Evolutionary conservation across 2,113 vertebrate genomes (phyloP).

Genomic region (Pachycephala philippinensis): DNA sequence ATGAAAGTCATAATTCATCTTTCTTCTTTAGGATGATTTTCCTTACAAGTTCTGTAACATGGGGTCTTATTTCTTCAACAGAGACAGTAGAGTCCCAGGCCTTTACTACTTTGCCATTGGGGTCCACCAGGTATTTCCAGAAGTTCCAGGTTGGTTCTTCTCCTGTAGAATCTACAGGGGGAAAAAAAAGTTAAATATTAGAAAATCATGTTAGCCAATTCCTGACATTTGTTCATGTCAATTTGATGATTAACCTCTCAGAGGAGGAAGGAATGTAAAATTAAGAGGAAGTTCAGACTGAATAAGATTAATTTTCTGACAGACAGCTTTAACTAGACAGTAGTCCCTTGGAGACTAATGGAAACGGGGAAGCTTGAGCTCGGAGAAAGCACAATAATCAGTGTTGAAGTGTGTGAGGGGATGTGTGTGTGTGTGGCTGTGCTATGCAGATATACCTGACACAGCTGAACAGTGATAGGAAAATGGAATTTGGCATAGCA

Average conservation of each 20-base stretch:
- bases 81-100: conserved; percentile 87
- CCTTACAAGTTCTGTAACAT: conserved; percentile 85
- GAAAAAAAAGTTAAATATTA: background rate
- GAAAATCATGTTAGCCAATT: background rate
- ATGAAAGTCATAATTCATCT: conserved; percentile 82
- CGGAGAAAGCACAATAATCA: background rate
- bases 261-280: background rate
- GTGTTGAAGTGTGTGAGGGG: background rate
- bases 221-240: background rate
- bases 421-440: background rate
- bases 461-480: background rate
- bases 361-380: background rate
- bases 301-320: conserved; percentile 2
- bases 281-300: background rate
- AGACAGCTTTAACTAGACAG: background rate
- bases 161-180: conserved; percentile 78
- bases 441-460: background rate
- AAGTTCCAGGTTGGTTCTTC: conserved; percentile 98
- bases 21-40: conserved; percentile 91
- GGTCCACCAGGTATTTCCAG: conserved; percentile 93
- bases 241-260: background rate
- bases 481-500: background rate
- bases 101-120: conserved; percentile 84
- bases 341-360: background rate
- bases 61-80: conserved; percentile 85